phyloP scores from a whole-genome alignment of 2,797 vertebrate species.

The Sebastes kiyomatsui region DNA sequence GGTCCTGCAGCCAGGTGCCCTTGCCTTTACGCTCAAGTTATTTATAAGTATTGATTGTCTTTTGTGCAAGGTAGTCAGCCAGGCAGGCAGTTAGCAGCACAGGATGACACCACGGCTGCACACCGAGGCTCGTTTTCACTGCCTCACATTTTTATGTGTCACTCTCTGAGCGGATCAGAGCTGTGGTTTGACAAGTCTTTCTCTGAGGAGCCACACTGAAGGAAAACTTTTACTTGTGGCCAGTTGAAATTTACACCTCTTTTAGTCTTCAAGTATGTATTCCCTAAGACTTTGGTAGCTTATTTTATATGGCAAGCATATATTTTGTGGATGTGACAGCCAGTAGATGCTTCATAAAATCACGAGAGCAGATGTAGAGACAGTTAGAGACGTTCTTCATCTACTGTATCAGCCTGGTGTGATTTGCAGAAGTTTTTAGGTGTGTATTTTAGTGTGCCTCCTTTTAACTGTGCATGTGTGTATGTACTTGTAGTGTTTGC shows the following conservation, averaged over 20 bases:
- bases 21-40: conserved; percentile 78
- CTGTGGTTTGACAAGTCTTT: conserved; percentile 48
- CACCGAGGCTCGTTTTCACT: conserved; percentile 40
- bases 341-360: neutral
- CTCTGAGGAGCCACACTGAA: conserved; percentile 27
- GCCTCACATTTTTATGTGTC: conserved; percentile 38
- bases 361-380: neutral
- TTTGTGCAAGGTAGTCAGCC: conserved; percentile 76
- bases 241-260: conserved; percentile 11
- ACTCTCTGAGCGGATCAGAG: conserved; percentile 16
- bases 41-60: conserved; percentile 82
- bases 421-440: neutral
- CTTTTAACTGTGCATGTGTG: neutral
- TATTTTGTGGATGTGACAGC: conserved; percentile 1
- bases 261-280: conserved; percentile 7
- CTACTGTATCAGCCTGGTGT: no score
- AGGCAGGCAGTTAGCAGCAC: conserved; percentile 61
- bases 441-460: neutral
- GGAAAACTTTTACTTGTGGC: conserved; percentile 30
- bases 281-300: neutral
- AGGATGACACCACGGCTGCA: conserved; percentile 61
- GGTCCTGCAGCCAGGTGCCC: conserved; percentile 72
- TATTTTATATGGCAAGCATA: neutral
- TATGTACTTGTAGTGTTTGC: neutral
- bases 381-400: no score